Evolutionary conservation across 2,888 invertebrate genomes (phyloP).

Genomic region (Operophtera brumata): DNA sequence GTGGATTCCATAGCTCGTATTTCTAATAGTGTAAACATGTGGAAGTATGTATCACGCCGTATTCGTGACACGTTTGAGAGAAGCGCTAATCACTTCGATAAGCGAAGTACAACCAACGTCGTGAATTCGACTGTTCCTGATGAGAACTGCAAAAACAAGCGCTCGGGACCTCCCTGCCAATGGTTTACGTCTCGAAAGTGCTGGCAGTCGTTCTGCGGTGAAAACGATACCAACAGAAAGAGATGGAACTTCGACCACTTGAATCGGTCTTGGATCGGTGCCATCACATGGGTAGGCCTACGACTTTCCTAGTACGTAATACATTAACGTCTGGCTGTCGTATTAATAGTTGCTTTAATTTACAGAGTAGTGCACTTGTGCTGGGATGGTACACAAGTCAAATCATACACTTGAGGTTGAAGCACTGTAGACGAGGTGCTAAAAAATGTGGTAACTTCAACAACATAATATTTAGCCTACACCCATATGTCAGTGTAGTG

Average conservation of each 20-base stretch:
- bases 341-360: conserved; percentile 31
- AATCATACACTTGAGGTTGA: conserved; percentile 67
- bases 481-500: conserved; percentile 48
- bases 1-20: background rate
- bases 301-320: background rate
- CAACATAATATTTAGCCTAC: conserved; percentile 46
- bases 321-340: background rate
- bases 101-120: conserved; percentile 64
- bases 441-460: conserved; percentile 42
- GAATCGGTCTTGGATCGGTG: conserved; percentile 72
- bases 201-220: conserved; percentile 44
- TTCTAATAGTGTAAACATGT: conserved; percentile 55
- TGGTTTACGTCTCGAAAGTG: conserved; percentile 58
- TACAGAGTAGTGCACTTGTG: conserved; percentile 82
- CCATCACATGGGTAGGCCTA: conserved; percentile 78
- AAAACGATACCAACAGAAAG: conserved; percentile 61
- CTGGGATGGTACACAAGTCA: conserved; percentile 84
- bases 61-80: conserved; percentile 74
- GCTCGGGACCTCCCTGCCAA: conserved; percentile 41
- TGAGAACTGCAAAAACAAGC: conserved; percentile 37
- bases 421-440: conserved; percentile 41
- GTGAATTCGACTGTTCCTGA: conserved; percentile 53
- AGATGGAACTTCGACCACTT: conserved; percentile 69
- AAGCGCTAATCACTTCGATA: conserved; percentile 73
- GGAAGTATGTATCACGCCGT: conserved; percentile 78